These are phyloP conservation scores for Yponomeuta evonymella DNA, from an alignment of 2,888 invertebrate genomes.

Conservation along the genomic window DNA sequence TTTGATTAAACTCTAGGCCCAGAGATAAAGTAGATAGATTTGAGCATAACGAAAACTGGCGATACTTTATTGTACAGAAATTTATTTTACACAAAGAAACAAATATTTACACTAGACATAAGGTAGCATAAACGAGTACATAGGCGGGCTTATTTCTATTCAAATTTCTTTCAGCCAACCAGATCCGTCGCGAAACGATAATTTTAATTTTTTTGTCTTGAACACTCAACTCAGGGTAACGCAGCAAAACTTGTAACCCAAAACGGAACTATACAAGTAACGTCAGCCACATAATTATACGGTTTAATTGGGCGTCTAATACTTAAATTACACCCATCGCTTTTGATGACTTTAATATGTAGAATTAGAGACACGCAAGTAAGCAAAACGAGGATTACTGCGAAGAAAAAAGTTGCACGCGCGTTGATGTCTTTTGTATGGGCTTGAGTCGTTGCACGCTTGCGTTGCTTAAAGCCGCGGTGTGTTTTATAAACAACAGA, in stretches of 20 bases:
- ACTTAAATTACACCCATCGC: not conserved
- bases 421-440: slow-evolving; percentile 45
- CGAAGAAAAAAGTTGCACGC: slow-evolving; percentile 22
- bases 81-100: too few relatives aligned
- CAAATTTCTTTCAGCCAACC: too few relatives aligned
- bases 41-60: too few relatives aligned
- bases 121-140: too few relatives aligned
- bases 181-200: too few relatives aligned
- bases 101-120: too few relatives aligned
- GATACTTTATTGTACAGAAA: too few relatives aligned
- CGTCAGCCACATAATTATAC: not conserved
- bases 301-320: not conserved
- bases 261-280: not conserved
- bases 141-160: too few relatives aligned
- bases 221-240: not conserved
- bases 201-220: not conserved
- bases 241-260: not conserved
- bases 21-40: too few relatives aligned
- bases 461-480: not conserved
- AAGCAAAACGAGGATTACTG: slow-evolving; percentile 1
- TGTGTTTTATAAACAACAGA: slow-evolving; percentile 5
- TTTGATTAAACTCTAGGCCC: too few relatives aligned
- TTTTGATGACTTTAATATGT: not conserved
- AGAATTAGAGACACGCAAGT: not conserved
- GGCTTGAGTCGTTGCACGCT: not conserved